Conservation (phyloP, 2,797 vertebrate species). For the Chromis chromis region DNA sequence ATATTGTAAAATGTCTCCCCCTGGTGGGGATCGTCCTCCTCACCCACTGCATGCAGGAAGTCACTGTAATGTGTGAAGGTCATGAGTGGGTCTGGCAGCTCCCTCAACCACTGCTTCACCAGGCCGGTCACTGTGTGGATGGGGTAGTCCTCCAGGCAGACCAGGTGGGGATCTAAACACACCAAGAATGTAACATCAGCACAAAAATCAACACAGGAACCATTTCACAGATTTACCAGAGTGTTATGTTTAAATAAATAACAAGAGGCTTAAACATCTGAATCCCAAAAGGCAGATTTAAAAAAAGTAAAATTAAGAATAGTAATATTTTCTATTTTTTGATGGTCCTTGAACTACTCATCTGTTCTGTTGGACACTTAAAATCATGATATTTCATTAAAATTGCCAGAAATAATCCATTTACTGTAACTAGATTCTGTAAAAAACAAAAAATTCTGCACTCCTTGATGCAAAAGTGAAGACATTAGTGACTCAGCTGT, state of each 20-base stretch:
- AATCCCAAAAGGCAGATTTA: too few relatives aligned
- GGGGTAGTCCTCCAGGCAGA: constrained; percentile 93
- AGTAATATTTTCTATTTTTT: too few relatives aligned
- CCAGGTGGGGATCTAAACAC: constrained; percentile 85
- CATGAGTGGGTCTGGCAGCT: constrained; percentile 96
- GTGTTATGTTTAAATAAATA: neutral
- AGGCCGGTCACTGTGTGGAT: constrained; percentile 96
- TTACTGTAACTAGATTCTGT: too few relatives aligned
- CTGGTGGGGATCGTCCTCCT: constrained; percentile 60
- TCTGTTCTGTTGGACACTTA: too few relatives aligned
- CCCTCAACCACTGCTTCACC: constrained; percentile 96
- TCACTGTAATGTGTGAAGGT: constrained; percentile 93
- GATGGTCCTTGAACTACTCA: too few relatives aligned
- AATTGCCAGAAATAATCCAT: too few relatives aligned
- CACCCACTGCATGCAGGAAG: constrained; percentile 95
- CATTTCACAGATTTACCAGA: neutral
- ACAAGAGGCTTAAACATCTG: too few relatives aligned
- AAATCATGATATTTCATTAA: too few relatives aligned
- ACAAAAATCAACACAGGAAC: neutral
- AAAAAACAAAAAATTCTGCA: too few relatives aligned
- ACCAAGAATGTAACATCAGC: neutral
- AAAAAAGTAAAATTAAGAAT: too few relatives aligned
- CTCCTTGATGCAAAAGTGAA: too few relatives aligned
- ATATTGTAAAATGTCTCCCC: constrained; percentile 19
- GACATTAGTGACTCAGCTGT: too few relatives aligned